Percentiles rank a stretch among this genome's conserved stretches.
These are phyloP conservation scores for Arvicola amphibius DNA, from an alignment of 2,797 vertebrate genomes.

Conservation along the genomic window DNA sequence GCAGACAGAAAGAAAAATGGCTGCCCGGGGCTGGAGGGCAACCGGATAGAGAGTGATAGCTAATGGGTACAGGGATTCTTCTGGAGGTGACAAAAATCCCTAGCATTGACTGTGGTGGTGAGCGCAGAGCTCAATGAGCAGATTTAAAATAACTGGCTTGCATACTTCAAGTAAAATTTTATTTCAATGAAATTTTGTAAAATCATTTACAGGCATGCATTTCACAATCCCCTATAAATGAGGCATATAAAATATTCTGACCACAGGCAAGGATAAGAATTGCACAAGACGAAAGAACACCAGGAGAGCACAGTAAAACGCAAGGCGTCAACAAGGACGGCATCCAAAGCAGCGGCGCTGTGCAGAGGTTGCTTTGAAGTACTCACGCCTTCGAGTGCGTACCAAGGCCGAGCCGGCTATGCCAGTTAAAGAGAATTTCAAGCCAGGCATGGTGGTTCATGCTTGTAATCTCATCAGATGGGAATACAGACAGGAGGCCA, in stretches of 20 bases:
- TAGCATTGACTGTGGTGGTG: neutral
- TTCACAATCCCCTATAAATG: conserved; percentile 27
- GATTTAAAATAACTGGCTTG: neutral
- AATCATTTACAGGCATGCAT: neutral
- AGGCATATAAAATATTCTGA: conserved; percentile 44
- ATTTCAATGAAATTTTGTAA: neutral
- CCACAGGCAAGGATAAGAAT: conserved; percentile 52
- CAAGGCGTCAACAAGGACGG: neutral
- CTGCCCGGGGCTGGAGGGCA: neutral
- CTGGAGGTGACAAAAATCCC: neutral
- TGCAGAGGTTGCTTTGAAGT: neutral
- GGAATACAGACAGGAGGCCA: neutral
- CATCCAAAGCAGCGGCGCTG: conserved; percentile 32
- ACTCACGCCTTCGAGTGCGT: neutral
- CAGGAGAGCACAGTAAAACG: neutral
- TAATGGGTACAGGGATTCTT: neutral
- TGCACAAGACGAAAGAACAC: neutral
- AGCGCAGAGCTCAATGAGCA: neutral
- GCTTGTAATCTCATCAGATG: too few species aligned
- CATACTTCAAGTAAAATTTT: neutral
- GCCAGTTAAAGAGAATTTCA: neutral
- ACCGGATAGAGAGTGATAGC: neutral
- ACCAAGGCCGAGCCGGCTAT: neutral
- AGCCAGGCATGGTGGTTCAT: neutral
- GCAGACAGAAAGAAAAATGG: neutral